Conservation (phyloP, 64 coral and sea anemone species). For the Montipora sp. region DNA sequence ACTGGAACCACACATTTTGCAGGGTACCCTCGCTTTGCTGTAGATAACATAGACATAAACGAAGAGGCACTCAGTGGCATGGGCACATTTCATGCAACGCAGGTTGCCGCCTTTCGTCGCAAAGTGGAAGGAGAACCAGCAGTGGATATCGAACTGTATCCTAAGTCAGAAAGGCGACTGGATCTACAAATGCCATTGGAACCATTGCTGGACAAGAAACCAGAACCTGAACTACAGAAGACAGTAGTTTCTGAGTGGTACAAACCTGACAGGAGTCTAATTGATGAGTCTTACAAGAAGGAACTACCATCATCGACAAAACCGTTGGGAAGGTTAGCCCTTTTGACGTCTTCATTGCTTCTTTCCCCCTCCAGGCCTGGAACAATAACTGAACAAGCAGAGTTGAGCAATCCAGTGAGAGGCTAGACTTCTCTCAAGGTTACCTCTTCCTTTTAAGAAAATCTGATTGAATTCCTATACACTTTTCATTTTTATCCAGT, state of each 20-base stretch:
- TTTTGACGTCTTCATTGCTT: too few species aligned
- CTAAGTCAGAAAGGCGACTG: background rate
- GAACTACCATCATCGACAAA: background rate
- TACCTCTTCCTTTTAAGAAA: too few species aligned
- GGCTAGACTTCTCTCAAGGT: too few species aligned
- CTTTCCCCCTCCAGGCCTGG: too few species aligned
- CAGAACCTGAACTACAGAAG: slow-evolving; percentile 1
- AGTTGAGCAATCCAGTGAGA: too few species aligned
- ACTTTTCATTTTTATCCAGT: too few species aligned
- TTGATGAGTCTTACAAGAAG: slow-evolving; percentile 30
- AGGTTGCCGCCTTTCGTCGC: slow-evolving; percentile 33
- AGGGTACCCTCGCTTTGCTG: slow-evolving; percentile 31
- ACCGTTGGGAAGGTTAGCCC: too few species aligned
- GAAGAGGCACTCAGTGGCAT: slow-evolving; percentile 58
- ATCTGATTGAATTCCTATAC: too few species aligned
- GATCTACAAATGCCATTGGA: slow-evolving; percentile 38
- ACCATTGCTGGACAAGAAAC: slow-evolving; percentile 10
- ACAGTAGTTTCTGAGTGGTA: slow-evolving; percentile 44
- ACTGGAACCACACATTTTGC: background rate
- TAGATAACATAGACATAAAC: slow-evolving; percentile 69
- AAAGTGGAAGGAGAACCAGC: slow-evolving; percentile 17
- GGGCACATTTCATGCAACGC: slow-evolving; percentile 71
- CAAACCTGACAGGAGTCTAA: background rate
- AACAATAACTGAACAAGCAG: too few species aligned
- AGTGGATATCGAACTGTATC: slow-evolving; percentile 8